Conservation (phyloP, 2,113 vertebrate species). For the Glaucidium brasilianum region DNA sequence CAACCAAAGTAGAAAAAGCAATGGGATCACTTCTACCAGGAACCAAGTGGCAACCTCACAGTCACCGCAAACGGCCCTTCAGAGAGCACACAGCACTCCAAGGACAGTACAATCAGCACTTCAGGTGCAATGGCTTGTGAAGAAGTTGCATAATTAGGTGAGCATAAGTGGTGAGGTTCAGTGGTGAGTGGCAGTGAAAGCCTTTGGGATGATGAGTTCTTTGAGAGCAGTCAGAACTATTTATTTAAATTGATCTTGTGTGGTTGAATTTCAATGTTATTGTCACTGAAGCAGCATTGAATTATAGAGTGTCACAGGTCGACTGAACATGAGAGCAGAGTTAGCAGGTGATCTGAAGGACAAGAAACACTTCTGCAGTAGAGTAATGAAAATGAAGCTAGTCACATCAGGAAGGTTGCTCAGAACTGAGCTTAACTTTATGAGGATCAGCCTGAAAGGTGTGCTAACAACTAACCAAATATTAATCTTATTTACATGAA, state of each 20-base stretch:
- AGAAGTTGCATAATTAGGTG: background rate
- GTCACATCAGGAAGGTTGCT: background rate
- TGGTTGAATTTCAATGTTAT: background rate
- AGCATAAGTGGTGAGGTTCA: background rate
- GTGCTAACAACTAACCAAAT: background rate
- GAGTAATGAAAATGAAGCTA: background rate
- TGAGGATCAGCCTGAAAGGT: background rate
- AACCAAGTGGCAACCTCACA: background rate
- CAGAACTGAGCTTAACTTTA: background rate
- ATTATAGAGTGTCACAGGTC: background rate
- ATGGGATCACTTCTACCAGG: background rate
- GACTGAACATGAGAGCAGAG: background rate
- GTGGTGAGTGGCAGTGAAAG: background rate
- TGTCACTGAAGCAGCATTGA: background rate
- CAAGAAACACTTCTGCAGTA: background rate
- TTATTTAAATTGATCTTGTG: constrained; percentile 9
- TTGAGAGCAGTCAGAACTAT: background rate
- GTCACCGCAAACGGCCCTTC: background rate
- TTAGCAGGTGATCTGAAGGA: background rate
- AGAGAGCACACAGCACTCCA: background rate
- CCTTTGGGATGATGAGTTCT: background rate
- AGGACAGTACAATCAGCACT: constrained; percentile 10
- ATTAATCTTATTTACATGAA: background rate
- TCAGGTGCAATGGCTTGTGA: background rate
- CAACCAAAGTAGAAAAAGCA: background rate